Evolutionary conservation across 1,140 invertebrate genomes (phyloP).

Genomic region (Portunus trituberculatus): DNA sequence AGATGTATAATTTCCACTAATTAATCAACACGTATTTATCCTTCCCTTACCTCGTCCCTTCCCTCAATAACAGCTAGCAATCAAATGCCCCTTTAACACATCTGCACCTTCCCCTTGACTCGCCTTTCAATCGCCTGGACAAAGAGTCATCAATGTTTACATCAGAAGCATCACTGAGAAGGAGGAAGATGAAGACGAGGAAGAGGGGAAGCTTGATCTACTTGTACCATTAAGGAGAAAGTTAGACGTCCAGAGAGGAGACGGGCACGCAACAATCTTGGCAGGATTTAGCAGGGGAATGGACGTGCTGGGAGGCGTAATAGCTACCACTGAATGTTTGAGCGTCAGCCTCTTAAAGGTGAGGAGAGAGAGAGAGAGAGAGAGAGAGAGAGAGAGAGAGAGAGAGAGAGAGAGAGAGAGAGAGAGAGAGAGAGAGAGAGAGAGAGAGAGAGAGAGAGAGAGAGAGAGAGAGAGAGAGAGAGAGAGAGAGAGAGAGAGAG

Average conservation of each 20-base stretch:
- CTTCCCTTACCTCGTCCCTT: too few relatives aligned
- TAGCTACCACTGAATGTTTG: slow-evolving; percentile 11
- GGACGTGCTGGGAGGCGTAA: background rate
- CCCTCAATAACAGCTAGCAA: too few relatives aligned
- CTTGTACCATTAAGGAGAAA: background rate
- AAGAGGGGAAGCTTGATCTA: background rate
- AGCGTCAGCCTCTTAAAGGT: background rate
- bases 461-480: too few relatives aligned
- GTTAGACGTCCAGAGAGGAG: background rate
- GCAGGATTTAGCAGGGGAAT: background rate
- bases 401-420: too few relatives aligned
- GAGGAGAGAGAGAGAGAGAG: background rate
- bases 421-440: too few relatives aligned
- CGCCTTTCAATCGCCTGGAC: background rate
- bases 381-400: too few relatives aligned
- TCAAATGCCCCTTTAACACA: too few relatives aligned
- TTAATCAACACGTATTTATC: too few relatives aligned
- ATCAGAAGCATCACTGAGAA: background rate
- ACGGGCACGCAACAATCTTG: background rate
- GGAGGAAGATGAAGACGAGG: background rate
- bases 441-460: too few relatives aligned
- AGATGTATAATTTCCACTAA: too few relatives aligned
- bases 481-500: too few relatives aligned
- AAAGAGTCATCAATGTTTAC: slow-evolving; percentile 8
- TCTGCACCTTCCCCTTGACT: too few relatives aligned